Conservation (phyloP, 2,797 vertebrate genomes). For the Neosalanx taihuensis region DNA sequence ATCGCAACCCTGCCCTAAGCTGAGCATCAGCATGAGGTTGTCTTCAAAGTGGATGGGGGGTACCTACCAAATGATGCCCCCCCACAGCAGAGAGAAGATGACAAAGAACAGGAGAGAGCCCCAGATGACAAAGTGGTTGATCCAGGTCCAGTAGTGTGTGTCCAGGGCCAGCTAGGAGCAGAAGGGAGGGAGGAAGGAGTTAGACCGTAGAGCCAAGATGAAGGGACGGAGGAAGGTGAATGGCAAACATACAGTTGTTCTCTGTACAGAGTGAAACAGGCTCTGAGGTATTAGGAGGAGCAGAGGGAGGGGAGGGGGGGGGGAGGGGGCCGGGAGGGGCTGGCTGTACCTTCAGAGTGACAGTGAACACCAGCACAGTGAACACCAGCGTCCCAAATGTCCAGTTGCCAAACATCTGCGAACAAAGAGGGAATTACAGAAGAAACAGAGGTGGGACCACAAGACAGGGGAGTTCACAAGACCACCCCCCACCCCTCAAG, state of each 20-base stretch:
- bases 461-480: slow-evolving; percentile 2
- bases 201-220: not conserved
- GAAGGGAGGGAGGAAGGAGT: slow-evolving; percentile 10
- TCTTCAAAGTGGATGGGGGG: not conserved
- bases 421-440: slow-evolving; percentile 33
- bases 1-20: too few species aligned
- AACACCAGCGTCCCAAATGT: slow-evolving; percentile 97
- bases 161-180: slow-evolving; percentile 84
- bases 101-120: slow-evolving; percentile 94
- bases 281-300: not conserved
- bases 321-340: too few species aligned
- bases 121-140: slow-evolving; percentile 98
- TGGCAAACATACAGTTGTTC: not conserved
- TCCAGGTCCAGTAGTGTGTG: slow-evolving; percentile 98
- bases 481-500: too few species aligned
- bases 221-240: not conserved
- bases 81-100: slow-evolving; percentile 95
- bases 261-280: not conserved
- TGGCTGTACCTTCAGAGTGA: slow-evolving; percentile 88
- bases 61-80: slow-evolving; percentile 92
- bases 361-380: slow-evolving; percentile 92
- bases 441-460: slow-evolving; percentile 24
- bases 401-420: slow-evolving; percentile 96
- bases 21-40: not conserved
- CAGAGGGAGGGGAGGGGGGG: not conserved